Evolutionary conservation across 2,888 invertebrate genomes (phyloP).

Genomic region (Horisme vitalbata): DNA sequence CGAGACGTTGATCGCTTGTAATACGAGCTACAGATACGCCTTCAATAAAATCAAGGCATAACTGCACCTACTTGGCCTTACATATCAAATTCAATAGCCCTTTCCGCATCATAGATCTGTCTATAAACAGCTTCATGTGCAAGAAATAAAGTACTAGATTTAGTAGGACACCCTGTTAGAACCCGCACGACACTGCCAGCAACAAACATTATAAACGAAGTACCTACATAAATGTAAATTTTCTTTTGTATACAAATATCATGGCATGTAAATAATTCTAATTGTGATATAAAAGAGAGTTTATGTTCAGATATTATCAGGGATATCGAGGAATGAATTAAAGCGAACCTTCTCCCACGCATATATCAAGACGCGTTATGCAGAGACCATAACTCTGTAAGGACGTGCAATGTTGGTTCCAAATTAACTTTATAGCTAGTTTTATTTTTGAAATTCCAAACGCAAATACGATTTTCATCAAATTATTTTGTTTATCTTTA

Average conservation of each 20-base stretch:
- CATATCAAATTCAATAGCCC: slow-evolving; percentile 24
- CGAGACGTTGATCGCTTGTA: slow-evolving; percentile 13
- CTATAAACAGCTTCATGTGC: slow-evolving; percentile 4
- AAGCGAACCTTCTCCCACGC: slow-evolving; percentile 38
- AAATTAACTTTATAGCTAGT: slow-evolving; percentile 9
- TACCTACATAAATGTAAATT: slow-evolving; percentile 19
- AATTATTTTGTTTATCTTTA: neutral
- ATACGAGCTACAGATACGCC: slow-evolving; percentile 16
- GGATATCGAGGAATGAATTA: slow-evolving; percentile 36
- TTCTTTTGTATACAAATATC: slow-evolving; percentile 24
- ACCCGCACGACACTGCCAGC: slow-evolving; percentile 10
- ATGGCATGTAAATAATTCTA: slow-evolving; percentile 27
- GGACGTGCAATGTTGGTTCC: slow-evolving; percentile 8
- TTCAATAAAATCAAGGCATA: slow-evolving; percentile 18
- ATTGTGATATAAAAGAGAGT: slow-evolving; percentile 31
- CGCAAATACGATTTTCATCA: neutral
- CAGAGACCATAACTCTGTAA: slow-evolving; percentile 22
- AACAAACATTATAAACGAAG: slow-evolving; percentile 14
- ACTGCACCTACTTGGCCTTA: slow-evolving; percentile 23
- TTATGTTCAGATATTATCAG: slow-evolving; percentile 29
- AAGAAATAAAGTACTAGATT: slow-evolving; percentile 18
- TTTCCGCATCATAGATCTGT: slow-evolving; percentile 26
- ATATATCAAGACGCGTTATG: slow-evolving; percentile 18
- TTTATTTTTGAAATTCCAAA: neutral
- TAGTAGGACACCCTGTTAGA: slow-evolving; percentile 18